Evolutionary conservation across 2,888 invertebrate genomes (phyloP).

Genomic region (Campoplex nolae): DNA sequence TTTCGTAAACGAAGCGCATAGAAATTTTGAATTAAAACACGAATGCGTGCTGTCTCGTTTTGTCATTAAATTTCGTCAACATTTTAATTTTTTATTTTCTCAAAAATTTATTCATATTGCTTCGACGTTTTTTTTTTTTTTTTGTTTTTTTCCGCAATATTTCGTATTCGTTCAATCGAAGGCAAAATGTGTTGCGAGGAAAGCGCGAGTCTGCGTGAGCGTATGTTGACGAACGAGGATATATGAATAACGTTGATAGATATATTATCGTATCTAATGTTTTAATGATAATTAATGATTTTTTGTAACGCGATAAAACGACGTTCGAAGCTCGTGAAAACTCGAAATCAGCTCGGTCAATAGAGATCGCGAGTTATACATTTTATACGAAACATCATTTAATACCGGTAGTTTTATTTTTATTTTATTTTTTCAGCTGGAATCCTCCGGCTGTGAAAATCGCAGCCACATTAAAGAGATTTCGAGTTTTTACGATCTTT

Average conservation of each 20-base stretch:
- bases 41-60: slow-evolving; percentile 65
- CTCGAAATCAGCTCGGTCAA: slow-evolving; percentile 29
- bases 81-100: slow-evolving; percentile 21
- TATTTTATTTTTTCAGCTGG: neutral
- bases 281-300: slow-evolving; percentile 72
- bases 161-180: slow-evolving; percentile 53
- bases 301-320: slow-evolving; percentile 49
- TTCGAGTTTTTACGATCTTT: slow-evolving; percentile 56
- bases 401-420: slow-evolving; percentile 29
- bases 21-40: slow-evolving; percentile 56
- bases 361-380: slow-evolving; percentile 15
- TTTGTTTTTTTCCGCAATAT: slow-evolving; percentile 35
- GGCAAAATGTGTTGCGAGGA: slow-evolving; percentile 40
- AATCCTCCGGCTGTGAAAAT: slow-evolving; percentile 4
- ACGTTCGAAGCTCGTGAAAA: slow-evolving; percentile 42
- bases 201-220: slow-evolving; percentile 74
- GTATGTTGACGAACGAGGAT: slow-evolving; percentile 74
- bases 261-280: slow-evolving; percentile 79
- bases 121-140: slow-evolving; percentile 64
- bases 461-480: slow-evolving; percentile 24
- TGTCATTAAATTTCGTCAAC: slow-evolving; percentile 13
- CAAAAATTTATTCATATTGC: slow-evolving; percentile 41
- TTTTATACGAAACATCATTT: slow-evolving; percentile 51
- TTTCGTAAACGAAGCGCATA: slow-evolving; percentile 58
- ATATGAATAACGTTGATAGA: slow-evolving; percentile 78